Conservation (phyloP, 2,888 invertebrate species). For the Trissonchulus sp. region DNA sequence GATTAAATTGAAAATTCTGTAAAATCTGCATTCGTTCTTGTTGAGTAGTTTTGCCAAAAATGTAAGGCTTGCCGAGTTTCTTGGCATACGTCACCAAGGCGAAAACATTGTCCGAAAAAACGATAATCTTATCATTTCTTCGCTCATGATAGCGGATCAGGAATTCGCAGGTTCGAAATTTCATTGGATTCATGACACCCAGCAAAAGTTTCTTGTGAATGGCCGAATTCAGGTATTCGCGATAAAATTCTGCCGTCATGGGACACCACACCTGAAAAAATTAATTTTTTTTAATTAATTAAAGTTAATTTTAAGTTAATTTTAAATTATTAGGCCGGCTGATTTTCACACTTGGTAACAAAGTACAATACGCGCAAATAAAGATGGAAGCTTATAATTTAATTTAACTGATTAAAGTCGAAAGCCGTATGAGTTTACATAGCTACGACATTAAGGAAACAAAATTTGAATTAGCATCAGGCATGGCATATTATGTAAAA, state of each 20-base stretch:
- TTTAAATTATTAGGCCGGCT: not conserved
- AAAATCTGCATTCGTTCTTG: constrained; percentile 92
- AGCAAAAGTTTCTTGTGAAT: constrained; percentile 83
- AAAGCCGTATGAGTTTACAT: no score
- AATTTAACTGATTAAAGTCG: no score
- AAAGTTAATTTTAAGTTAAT: constrained; percentile 25
- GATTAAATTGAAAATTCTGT: constrained; percentile 98
- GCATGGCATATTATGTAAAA: no score
- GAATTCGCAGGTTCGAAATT: constrained; percentile 93
- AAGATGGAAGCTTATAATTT: no score
- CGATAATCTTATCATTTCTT: constrained; percentile 95
- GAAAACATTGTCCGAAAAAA: constrained; percentile 98
- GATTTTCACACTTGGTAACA: no score
- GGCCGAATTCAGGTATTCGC: constrained; percentile 85
- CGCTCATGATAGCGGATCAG: constrained; percentile 85
- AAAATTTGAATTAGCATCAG: no score
- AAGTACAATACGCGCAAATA: no score
- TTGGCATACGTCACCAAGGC: constrained; percentile 94
- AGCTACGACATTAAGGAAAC: no score
- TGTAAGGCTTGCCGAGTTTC: constrained; percentile 93
- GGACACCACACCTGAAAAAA: constrained; percentile 73
- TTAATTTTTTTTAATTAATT: no score
- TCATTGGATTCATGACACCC: constrained; percentile 98
- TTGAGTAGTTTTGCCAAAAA: constrained; percentile 94
- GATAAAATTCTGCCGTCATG: constrained; percentile 97